A percentile compares a stretch with the other conserved stretches of the same genome.
These are phyloP conservation scores for Noctua pronuba DNA, from an alignment of 2,888 invertebrate genomes.

Conservation along the genomic window DNA sequence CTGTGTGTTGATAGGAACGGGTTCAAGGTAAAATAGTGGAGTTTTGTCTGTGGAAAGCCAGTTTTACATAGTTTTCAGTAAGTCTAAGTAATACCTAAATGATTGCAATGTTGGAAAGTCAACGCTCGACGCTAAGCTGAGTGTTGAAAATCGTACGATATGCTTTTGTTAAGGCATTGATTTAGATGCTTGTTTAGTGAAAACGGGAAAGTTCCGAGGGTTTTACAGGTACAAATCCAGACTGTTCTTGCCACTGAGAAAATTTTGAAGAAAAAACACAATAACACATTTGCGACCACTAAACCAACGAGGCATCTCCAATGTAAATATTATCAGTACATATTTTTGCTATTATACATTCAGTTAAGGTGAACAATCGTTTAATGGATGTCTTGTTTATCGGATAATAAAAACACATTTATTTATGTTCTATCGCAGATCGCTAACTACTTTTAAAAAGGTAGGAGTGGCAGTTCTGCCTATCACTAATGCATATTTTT, in stretches of 20 bases:
- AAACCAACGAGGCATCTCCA: too few relatives aligned
- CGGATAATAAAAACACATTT: background rate
- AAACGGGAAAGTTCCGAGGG: background rate
- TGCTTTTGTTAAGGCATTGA: background rate
- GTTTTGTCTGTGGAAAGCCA: background rate
- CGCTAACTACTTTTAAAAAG: background rate
- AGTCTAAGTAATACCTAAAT: background rate
- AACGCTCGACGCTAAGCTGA: background rate
- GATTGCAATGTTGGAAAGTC: background rate
- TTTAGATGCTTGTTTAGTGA: background rate
- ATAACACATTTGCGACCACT: too few relatives aligned
- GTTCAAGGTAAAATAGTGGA: conserved; percentile 44
- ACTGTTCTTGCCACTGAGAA: background rate
- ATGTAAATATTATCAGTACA: background rate
- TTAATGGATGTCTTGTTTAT: background rate
- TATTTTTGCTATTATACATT: background rate
- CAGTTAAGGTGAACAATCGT: background rate
- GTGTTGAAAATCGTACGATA: background rate
- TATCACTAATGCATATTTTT: too few relatives aligned
- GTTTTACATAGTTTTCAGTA: background rate
- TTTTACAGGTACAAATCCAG: background rate
- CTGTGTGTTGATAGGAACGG: conserved; percentile 34
- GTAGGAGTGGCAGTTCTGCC: background rate
- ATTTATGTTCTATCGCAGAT: background rate
- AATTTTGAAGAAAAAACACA: background rate